Evolutionary conservation across 1,140 invertebrate species (phyloP).

Genomic region (Heliconius congener): DNA sequence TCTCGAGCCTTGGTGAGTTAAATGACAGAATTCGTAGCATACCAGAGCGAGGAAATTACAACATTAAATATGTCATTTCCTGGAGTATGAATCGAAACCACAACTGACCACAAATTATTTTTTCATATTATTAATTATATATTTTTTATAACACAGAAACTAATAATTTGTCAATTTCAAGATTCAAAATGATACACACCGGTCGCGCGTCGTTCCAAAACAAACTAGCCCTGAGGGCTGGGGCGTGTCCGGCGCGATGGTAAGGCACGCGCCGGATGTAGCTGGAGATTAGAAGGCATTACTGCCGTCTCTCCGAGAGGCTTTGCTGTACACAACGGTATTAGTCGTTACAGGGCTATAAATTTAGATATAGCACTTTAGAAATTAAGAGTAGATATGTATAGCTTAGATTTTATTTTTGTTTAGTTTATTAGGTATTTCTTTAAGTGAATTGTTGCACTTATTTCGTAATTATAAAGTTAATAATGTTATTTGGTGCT

Average conservation of each 20-base stretch:
- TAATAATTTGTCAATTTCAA: conserved; percentile 22
- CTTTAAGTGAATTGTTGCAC: neutral
- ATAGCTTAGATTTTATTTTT: neutral
- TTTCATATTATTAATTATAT: neutral
- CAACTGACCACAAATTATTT: too few species aligned
- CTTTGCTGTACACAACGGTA: conserved; percentile 31
- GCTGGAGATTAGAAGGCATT: conserved; percentile 42
- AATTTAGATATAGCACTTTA: conserved; percentile 22
- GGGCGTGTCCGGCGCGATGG: conserved; percentile 56
- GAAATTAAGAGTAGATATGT: conserved; percentile 20
- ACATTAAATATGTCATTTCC: too few species aligned
- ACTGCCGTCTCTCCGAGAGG: conserved; percentile 35
- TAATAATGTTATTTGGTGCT: too few species aligned
- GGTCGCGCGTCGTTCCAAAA: conserved; percentile 55
- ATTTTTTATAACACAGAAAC: neutral
- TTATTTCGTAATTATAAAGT: too few species aligned
- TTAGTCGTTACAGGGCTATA: conserved; percentile 29
- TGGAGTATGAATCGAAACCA: too few species aligned
- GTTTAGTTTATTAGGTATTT: neutral
- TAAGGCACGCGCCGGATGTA: conserved; percentile 60
- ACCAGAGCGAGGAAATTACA: too few species aligned
- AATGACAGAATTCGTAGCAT: fast-evolving
- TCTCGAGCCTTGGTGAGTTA: too few species aligned
- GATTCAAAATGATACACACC: conserved; percentile 10
- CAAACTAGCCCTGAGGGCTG: conserved; percentile 61